phyloP scores from a whole-genome alignment of 2,888 invertebrate species.

The Macaria liturata region DNA sequence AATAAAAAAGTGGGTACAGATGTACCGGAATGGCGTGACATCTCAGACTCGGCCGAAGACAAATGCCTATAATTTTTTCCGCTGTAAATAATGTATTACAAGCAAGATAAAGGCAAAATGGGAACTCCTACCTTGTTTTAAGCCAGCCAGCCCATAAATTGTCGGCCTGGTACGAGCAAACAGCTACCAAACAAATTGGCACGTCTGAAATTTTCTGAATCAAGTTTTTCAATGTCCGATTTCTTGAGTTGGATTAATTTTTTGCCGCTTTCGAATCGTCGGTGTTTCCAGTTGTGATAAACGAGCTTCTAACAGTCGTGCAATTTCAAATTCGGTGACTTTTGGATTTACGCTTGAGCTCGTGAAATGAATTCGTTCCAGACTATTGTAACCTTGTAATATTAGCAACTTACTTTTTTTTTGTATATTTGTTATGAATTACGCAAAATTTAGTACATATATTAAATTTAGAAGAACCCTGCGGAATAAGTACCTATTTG shows the following conservation, averaged over 20 bases:
- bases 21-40: slow-evolving; percentile 45
- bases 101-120: slow-evolving; percentile 52
- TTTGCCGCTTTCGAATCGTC: slow-evolving; percentile 32
- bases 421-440: too few species aligned
- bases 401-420: too few species aligned
- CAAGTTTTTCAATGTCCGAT: slow-evolving; percentile 59
- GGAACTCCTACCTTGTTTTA: slow-evolving; percentile 56
- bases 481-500: too few species aligned
- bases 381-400: neutral
- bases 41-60: slow-evolving; percentile 48
- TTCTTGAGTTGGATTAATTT: slow-evolving; percentile 41
- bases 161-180: slow-evolving; percentile 41
- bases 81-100: slow-evolving; percentile 59
- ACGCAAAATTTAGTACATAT: too few species aligned
- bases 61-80: slow-evolving; percentile 55
- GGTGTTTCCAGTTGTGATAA: slow-evolving; percentile 4
- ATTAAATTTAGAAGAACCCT: too few species aligned
- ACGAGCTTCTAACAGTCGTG: neutral
- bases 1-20: slow-evolving; percentile 17
- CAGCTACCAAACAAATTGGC: slow-evolving; percentile 54
- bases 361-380: neutral
- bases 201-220: slow-evolving; percentile 56
- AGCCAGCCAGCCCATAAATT: slow-evolving; percentile 52
- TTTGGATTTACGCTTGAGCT: neutral
- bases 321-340: neutral